Percentiles rank a stretch among this genome's conserved stretches.
Evolutionary conservation across 1,140 invertebrate genomes (phyloP).

Genomic region (Heliothis virescens): DNA sequence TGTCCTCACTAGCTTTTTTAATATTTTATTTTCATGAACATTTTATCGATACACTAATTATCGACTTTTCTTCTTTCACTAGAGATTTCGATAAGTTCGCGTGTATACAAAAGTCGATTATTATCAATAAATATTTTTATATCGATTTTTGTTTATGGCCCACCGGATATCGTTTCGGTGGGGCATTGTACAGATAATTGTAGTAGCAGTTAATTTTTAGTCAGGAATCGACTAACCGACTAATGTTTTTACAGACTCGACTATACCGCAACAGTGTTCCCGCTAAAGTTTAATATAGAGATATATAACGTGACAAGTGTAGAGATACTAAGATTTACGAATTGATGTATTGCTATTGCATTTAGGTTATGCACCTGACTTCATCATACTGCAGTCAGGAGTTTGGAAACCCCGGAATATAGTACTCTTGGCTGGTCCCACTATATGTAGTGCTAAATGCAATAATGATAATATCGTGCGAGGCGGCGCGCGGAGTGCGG

Average conservation of each 20-base stretch:
- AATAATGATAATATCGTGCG: constrained; percentile 44
- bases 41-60: constrained; percentile 2
- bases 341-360: constrained; percentile 60
- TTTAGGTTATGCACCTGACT: constrained; percentile 54
- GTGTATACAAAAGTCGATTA: constrained; percentile 32
- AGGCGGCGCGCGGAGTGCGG: constrained; percentile 21
- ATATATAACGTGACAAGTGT: constrained; percentile 62
- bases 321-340: constrained; percentile 67
- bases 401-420: constrained; percentile 4
- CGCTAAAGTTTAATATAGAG: constrained; percentile 55
- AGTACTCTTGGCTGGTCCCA: neutral
- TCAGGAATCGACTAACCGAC: constrained; percentile 33
- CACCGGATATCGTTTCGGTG: constrained; percentile 26
- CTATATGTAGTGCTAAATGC: constrained; percentile 50
- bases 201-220: constrained; percentile 37
- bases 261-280: constrained; percentile 53
- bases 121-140: constrained; percentile 44
- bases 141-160: constrained; percentile 42
- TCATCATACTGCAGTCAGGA: neutral
- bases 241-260: constrained; percentile 31
- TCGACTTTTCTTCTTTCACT: constrained; percentile 18
- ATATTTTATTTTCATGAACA: constrained; percentile 45
- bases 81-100: constrained; percentile 17
- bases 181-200: constrained; percentile 29
- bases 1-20: constrained; percentile 42